These are phyloP conservation scores for Rhinogobius similis DNA, from an alignment of 2,113 vertebrate genomes.

Conservation along the genomic window DNA sequence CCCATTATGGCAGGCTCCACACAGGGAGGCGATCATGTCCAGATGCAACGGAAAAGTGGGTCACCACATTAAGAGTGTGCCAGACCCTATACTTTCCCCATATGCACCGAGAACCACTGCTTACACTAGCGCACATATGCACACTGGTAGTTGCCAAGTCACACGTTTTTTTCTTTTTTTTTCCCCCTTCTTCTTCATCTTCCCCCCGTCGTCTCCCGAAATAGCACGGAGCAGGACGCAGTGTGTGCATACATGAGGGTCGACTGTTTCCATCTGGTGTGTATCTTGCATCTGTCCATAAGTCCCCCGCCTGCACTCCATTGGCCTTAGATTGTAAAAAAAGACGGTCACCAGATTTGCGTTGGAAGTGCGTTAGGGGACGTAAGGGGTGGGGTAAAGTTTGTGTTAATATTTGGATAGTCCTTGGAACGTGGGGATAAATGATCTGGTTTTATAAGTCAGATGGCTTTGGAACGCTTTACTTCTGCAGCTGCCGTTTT, in stretches of 20 bases:
- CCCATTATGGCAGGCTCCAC: constrained; percentile 33
- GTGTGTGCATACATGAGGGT: constrained; percentile 28
- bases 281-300: constrained; percentile 53
- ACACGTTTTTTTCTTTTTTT: constrained; percentile 43
- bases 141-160: constrained; percentile 67
- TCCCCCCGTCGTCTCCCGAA: constrained; percentile 50
- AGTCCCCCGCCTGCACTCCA: constrained; percentile 21
- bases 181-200: not conserved
- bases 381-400: not conserved
- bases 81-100: constrained; percentile 61
- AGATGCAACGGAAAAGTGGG: constrained; percentile 68
- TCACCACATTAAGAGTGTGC: constrained; percentile 55
- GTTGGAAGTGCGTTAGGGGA: not conserved
- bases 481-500: not conserved
- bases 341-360: not conserved
- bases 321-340: constrained; percentile 2
- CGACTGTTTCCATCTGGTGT: constrained; percentile 57
- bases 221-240: constrained; percentile 45
- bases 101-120: constrained; percentile 51
- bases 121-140: constrained; percentile 46
- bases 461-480: not conserved
- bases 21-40: constrained; percentile 55
- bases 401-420: not conserved
- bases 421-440: not conserved
- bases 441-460: not conserved